These are phyloP conservation scores for Lepidocolaptes lacrymiger DNA, from an alignment of 2,797 vertebrate genomes.

Conservation along the genomic window DNA sequence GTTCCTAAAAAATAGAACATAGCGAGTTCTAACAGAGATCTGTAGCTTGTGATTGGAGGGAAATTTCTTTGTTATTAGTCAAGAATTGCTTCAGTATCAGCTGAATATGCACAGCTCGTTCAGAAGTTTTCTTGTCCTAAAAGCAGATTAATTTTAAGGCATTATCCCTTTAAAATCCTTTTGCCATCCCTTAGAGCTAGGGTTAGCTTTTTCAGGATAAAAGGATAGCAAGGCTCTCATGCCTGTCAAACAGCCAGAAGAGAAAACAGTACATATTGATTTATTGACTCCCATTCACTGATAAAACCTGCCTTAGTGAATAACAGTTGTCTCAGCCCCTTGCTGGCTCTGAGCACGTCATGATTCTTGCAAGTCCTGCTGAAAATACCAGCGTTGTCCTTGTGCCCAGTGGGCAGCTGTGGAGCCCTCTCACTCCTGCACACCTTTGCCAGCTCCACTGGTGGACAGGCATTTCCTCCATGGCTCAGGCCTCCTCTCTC, in stretches of 20 bases:
- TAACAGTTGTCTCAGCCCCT: neutral
- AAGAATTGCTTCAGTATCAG: neutral
- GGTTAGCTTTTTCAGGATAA: neutral
- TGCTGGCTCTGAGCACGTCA: neutral
- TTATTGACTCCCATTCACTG: neutral
- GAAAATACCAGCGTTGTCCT: neutral
- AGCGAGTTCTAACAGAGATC: accelerated
- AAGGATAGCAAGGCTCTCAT: neutral
- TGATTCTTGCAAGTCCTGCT: accelerated
- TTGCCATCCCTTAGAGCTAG: neutral
- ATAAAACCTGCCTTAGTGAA: neutral
- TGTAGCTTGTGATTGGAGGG: accelerated
- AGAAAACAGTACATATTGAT: neutral
- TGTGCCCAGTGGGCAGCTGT: neutral
- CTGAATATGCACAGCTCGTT: neutral
- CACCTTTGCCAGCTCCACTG: neutral
- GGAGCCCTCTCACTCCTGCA: neutral
- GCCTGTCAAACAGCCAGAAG: neutral
- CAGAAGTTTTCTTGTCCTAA: neutral
- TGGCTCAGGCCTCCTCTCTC: neutral
- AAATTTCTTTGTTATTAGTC: neutral
- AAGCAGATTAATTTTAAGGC: neutral
- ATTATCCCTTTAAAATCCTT: neutral
- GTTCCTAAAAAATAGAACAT: neutral
- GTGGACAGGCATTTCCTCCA: neutral